phyloP scores from a whole-genome alignment of 2,113 vertebrate genomes.

The Gambusia affinis region DNA sequence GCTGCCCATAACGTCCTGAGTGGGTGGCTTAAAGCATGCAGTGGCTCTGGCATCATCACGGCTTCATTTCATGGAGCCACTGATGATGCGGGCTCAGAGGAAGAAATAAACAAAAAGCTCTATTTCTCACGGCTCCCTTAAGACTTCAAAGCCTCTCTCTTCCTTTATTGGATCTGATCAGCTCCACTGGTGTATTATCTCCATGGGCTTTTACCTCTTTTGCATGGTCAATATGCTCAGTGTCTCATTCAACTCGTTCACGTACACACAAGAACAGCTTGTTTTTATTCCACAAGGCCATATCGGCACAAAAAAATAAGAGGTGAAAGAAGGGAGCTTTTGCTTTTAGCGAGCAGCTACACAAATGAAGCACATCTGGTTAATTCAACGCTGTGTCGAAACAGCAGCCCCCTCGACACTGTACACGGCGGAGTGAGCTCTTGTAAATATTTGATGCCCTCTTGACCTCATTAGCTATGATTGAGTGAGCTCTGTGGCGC shows the following conservation, averaged over 20 bases:
- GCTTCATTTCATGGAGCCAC: constrained; percentile 61
- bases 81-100: constrained; percentile 40
- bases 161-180: constrained; percentile 63
- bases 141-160: constrained; percentile 61
- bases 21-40: constrained; percentile 46
- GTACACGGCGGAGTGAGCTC: constrained; percentile 54
- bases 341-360: constrained; percentile 48
- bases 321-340: constrained; percentile 27
- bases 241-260: constrained; percentile 18
- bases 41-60: constrained; percentile 41
- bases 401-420: constrained; percentile 49
- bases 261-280: background rate
- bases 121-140: constrained; percentile 44
- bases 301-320: constrained; percentile 16
- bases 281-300: constrained; percentile 50
- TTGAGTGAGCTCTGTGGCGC: constrained; percentile 66
- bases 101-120: constrained; percentile 30
- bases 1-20: constrained; percentile 32
- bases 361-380: constrained; percentile 57
- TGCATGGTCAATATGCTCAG: constrained; percentile 37
- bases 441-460: constrained; percentile 79
- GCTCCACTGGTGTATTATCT: constrained; percentile 62
- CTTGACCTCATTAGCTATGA: constrained; percentile 78
- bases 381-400: constrained; percentile 48
- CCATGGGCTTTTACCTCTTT: constrained; percentile 56